Evolutionary conservation across 2,797 vertebrate species (phyloP), one percentile per base, ranked within the genome.

Genomic region (Pseudochirops cupreus): DNA sequence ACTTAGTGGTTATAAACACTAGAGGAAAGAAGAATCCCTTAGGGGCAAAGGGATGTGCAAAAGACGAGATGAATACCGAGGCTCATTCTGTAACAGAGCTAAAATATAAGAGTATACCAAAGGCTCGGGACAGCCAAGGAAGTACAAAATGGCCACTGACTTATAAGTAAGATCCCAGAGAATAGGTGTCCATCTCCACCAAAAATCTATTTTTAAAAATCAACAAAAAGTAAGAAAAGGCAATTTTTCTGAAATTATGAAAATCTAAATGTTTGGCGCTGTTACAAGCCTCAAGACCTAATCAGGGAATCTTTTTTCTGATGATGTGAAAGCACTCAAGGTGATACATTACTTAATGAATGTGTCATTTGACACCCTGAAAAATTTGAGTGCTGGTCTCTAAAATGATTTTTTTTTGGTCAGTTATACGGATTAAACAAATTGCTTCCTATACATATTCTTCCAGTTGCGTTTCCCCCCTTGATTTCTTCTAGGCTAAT

Each of bases 11-110:
- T 56, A 9, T 56, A 62, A 92, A 39, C 58, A 46, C 10, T 1
- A n/a, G 74, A 91, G 31, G 7, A 91, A 94, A 93, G n/a, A 13
- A 93, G 29, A 82, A 94, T 93, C 31, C 31, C 57, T 62, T 92
- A 74, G 82, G 90, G 21, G 4, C 1, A 46, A 46, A 82, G 74
- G 7, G 1, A 46, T 82, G 46, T 46, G 7, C 9, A 46, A 39
- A 74, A 74, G n/a, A 21, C 0, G 24, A 7, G n/a, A 74, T 74
- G 67, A 74, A 7, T 7, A 31, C 31, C 56, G 18, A 46, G 4
- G 6, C 50, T 91, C 54, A 93, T 31, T 89, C 54, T 28, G 21
- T 13, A 93, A 21, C 3, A 21, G 7, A 39, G 7, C 9, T 59
- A 53, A 62, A 89, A 4, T 24, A 53, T 3, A 74, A 93, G 7